Conservation (phyloP, 2,888 invertebrate species). For the Bugulina stolonifera region DNA sequence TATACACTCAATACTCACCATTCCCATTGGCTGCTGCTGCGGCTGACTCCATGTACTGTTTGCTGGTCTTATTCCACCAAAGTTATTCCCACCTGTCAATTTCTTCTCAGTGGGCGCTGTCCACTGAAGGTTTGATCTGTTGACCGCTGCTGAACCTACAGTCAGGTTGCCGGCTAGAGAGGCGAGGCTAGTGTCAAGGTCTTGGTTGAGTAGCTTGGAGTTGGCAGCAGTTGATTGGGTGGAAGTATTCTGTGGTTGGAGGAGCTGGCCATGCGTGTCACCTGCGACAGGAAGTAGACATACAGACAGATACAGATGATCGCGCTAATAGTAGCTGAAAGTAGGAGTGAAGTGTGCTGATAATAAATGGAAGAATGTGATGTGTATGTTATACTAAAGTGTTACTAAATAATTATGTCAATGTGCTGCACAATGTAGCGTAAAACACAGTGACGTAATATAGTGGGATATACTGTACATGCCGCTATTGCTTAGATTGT, state of each 20-base stretch:
- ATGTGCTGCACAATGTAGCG: no score
- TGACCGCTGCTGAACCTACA: background rate
- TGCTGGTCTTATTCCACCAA: background rate
- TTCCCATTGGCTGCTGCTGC: background rate
- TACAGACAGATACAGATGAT: no score
- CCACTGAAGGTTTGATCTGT: constrained; percentile 1
- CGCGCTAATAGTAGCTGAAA: no score
- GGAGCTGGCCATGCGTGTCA: background rate
- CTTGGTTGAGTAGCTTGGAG: constrained; percentile 10
- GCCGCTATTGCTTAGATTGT: no score
- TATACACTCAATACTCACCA: background rate
- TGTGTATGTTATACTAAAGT: no score
- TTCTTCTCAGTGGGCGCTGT: background rate
- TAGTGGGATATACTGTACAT: no score
- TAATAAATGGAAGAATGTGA: no score
- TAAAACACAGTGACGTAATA: no score
- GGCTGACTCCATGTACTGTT: constrained; percentile 16
- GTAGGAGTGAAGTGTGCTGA: no score
- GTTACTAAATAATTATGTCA: no score
- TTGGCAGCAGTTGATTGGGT: background rate
- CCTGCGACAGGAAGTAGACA: no score
- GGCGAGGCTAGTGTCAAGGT: constrained; percentile 12
- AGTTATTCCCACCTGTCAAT: constrained; percentile 5
- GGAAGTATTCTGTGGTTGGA: background rate
- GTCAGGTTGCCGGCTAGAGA: constrained; percentile 5